These are phyloP conservation scores for Catharus ustulatus DNA, from an alignment of 2,797 vertebrate genomes.

Conservation along the genomic window DNA sequence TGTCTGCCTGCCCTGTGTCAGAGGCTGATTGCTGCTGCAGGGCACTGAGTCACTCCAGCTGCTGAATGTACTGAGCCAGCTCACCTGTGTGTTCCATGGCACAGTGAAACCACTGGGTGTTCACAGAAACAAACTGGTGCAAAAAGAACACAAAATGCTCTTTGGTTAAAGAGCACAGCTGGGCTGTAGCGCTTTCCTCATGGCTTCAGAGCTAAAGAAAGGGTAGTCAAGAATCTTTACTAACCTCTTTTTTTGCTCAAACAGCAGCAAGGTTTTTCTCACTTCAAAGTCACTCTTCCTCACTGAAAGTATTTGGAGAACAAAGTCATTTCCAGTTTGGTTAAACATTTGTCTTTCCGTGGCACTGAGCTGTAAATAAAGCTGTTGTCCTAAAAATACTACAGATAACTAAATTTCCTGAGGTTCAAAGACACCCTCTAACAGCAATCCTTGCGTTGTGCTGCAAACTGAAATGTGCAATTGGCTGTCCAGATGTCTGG, in stretches of 20 bases:
- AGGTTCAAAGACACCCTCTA: background rate
- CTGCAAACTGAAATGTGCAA: background rate
- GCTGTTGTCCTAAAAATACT: background rate
- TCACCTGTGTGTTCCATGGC: background rate
- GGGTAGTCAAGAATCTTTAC: background rate
- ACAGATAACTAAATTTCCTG: background rate
- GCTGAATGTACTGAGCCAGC: background rate
- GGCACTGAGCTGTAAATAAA: slow-evolving; percentile 5
- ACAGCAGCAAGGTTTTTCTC: background rate
- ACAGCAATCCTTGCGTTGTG: background rate
- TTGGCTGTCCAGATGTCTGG: background rate
- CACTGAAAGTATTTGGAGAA: background rate
- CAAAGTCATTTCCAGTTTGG: background rate
- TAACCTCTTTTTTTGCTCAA: background rate
- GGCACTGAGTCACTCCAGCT: background rate
- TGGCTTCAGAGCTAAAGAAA: background rate
- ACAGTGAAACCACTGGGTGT: background rate
- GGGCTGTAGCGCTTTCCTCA: background rate
- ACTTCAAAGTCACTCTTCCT: background rate
- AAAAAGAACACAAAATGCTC: background rate
- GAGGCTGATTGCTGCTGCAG: background rate
- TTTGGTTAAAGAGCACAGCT: background rate
- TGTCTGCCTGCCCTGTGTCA: background rate
- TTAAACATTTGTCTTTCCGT: background rate
- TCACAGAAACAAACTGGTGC: background rate